A percentile compares a stretch with the other conserved stretches of the same genome.
These are phyloP conservation scores for Melieria picta DNA, from an alignment of 2,888 invertebrate genomes.

Conservation along the genomic window DNA sequence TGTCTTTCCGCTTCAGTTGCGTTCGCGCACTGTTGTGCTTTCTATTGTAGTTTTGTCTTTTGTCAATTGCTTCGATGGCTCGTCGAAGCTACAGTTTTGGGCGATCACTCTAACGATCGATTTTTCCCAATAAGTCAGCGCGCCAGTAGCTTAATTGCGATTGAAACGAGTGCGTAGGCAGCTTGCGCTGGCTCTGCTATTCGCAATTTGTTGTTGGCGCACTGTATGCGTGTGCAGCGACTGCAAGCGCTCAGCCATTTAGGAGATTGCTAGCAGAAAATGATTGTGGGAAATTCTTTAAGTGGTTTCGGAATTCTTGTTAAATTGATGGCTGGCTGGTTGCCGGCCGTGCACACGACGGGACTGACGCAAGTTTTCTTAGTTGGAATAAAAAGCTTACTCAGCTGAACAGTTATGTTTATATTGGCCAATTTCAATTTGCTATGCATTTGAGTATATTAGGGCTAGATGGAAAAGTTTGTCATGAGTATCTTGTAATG, in stretches of 20 bases:
- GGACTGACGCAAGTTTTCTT: too few species aligned
- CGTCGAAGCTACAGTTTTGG: background rate
- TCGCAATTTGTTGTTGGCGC: constrained; percentile 23
- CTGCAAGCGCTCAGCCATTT: background rate
- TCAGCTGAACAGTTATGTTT: too few species aligned
- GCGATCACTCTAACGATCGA: constrained; percentile 17
- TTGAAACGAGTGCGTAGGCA: background rate
- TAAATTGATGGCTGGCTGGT: constrained; percentile 12
- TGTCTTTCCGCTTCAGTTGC: constrained; percentile 33
- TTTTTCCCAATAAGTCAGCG: constrained; percentile 17
- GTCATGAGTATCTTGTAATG: too few species aligned
- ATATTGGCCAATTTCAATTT: too few species aligned
- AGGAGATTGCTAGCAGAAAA: constrained; percentile 1
- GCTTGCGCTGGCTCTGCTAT: constrained; percentile 17
- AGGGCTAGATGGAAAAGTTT: too few species aligned
- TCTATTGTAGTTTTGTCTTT: background rate
- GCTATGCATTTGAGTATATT: too few species aligned
- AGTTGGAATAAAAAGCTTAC: too few species aligned
- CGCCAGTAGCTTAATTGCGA: constrained; percentile 28
- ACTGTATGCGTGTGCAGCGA: background rate
- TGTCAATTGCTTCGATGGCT: constrained; percentile 19
- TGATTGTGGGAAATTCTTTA: constrained; percentile 29
- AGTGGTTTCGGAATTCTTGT: constrained; percentile 11
- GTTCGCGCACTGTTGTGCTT: constrained; percentile 8
- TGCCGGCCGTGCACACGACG: too few species aligned